Conservation (phyloP, 2,888 invertebrate species). For the Leucophenga maculata region DNA sequence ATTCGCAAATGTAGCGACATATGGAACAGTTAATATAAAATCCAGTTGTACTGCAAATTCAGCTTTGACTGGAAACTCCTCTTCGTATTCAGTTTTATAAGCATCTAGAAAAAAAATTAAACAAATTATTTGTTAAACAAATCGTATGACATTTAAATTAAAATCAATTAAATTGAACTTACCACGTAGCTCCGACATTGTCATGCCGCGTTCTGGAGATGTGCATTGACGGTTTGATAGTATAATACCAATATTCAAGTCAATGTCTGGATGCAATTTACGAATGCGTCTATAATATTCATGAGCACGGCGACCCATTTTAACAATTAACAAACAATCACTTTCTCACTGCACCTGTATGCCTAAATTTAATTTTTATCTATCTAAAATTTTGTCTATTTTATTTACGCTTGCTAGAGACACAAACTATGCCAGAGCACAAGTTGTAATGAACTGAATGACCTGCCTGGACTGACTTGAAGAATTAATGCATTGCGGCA, state of each 20-base stretch:
- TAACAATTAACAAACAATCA: too few relatives aligned
- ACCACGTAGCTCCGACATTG: neutral
- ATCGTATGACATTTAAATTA: too few relatives aligned
- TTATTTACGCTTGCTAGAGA: neutral
- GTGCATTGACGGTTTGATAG: neutral
- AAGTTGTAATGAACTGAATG: neutral
- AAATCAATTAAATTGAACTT: neutral
- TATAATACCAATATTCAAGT: neutral
- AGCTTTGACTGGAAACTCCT: neutral
- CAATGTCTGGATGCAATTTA: neutral
- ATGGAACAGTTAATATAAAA: neutral
- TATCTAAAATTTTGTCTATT: too few relatives aligned
- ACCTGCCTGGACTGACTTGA: too few relatives aligned
- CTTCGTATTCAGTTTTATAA: neutral
- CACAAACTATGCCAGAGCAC: neutral
- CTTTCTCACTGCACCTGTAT: too few relatives aligned
- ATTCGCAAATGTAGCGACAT: neutral
- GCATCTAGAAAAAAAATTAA: neutral
- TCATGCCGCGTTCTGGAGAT: neutral
- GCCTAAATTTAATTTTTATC: too few relatives aligned
- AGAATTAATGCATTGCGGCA: too few relatives aligned
- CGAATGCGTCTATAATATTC: neutral
- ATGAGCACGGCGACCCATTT: too few relatives aligned
- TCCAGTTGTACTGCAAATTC: neutral
- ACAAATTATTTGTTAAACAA: too few relatives aligned